These are phyloP conservation scores for Elysia crispata DNA, from an alignment of 2,888 invertebrate genomes.

Conservation along the genomic window DNA sequence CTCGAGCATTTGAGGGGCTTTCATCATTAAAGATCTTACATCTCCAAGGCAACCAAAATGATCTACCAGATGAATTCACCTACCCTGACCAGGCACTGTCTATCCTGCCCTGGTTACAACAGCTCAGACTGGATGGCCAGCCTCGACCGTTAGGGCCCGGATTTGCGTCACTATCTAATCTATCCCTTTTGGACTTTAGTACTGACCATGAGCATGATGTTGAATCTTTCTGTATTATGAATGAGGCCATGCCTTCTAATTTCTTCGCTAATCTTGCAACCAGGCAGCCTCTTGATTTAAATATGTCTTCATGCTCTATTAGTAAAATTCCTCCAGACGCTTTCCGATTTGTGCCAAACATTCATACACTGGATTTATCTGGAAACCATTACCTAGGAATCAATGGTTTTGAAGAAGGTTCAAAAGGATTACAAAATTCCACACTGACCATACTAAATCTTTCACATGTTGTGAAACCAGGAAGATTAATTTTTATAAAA, in stretches of 20 bases:
- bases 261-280: not conserved
- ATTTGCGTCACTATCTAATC: too few relatives aligned
- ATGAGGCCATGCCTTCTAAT: not conserved
- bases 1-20: too few relatives aligned
- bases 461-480: not conserved
- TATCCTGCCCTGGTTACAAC: too few relatives aligned
- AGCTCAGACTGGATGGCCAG: too few relatives aligned
- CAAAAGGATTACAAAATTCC: not conserved
- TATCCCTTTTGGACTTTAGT: too few relatives aligned
- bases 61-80: too few relatives aligned
- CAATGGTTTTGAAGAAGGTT: constrained; percentile 1
- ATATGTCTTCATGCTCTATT: not conserved
- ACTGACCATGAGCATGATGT: too few relatives aligned
- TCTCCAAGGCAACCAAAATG: too few relatives aligned
- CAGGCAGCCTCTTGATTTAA: not conserved
- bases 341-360: not conserved
- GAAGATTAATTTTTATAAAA: not conserved
- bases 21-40: too few relatives aligned
- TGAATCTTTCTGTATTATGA: not conserved
- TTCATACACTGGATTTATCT: constrained; percentile 4
- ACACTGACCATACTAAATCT: not conserved
- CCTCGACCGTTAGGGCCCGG: too few relatives aligned
- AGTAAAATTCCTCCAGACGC: not conserved
- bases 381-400: not conserved
- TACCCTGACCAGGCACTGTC: too few relatives aligned